phyloP scores from a whole-genome alignment of 2,888 invertebrate genomes.

The Caenorhabditis sp. region DNA sequence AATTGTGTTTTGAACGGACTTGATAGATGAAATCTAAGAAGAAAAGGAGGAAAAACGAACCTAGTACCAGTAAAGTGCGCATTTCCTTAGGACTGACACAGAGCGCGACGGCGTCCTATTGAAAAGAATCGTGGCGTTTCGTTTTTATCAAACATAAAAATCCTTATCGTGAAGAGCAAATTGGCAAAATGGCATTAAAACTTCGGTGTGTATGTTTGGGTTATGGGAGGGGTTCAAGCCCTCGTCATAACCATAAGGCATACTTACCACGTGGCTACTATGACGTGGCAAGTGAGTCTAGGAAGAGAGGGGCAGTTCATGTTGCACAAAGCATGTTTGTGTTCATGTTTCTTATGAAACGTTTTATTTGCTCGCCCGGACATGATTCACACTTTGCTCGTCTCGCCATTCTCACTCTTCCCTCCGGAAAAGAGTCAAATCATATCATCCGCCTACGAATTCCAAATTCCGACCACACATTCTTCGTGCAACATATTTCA shows the following conservation, averaged over 20 bases:
- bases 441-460: slow-evolving; percentile 25
- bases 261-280: slow-evolving; percentile 3
- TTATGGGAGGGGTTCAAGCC: slow-evolving; percentile 22
- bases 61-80: slow-evolving; percentile 21
- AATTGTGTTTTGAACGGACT: too few relatives aligned
- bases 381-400: slow-evolving; percentile 32
- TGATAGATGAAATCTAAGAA: too few relatives aligned
- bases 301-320: neutral
- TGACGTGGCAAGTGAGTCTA: slow-evolving; percentile 17
- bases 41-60: neutral
- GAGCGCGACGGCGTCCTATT: slow-evolving; percentile 12
- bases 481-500: slow-evolving; percentile 7
- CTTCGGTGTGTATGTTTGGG: slow-evolving; percentile 21
- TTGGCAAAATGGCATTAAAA: slow-evolving; percentile 30
- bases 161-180: slow-evolving; percentile 19
- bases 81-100: slow-evolving; percentile 11
- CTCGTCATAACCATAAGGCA: too few relatives aligned
- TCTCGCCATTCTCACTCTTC: neutral
- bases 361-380: slow-evolving; percentile 10
- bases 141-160: slow-evolving; percentile 36
- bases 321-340: slow-evolving; percentile 4
- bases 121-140: slow-evolving; percentile 18
- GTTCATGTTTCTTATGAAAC: slow-evolving; percentile 14
- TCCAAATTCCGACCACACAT: slow-evolving; percentile 1
- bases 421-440: neutral